Base-by-base conservation (phyloP, 2,888 invertebrate species). In the Pelosia muscerda region DNA sequence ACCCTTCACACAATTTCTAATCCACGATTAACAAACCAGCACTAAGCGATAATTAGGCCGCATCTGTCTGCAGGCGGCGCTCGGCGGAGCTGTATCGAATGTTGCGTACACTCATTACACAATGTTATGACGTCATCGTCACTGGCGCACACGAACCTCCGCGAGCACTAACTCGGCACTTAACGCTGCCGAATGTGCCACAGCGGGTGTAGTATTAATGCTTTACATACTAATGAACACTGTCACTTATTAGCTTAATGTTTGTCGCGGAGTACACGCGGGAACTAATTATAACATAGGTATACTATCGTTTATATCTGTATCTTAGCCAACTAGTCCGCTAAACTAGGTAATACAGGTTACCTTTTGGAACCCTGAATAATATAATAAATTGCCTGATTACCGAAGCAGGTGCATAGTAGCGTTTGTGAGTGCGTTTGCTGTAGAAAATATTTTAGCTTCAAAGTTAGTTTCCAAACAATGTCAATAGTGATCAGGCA, bases 31-130 rank as follows among this genome's bases (percentile, higher is more conserved):
- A 5, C 42, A 19, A 42, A 42, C 42, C 49, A 55, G 25, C 26
- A 25, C 5, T 15, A 55, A 25, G 55, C 26, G 15, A 15, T 55
- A 25, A 55, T 49, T 25, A 15, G 25, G 15, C 15, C 25, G 13
- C 55, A 55, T 3, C 55, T 4, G 13, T n/a, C 55, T 19, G 42
- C 13, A 9, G 54, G 23, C 2, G n/a, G 23, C 22, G 22, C 59
- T 59, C 61, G 62, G 25, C 2, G 34, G 54, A 22, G 19, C 26
- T 26, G 57, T 53, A 57, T 53, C 31, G 63, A 53, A 56, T 55
- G 63, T 63, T 69, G 25, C 28, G 49, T 69, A 73, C 68, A 71
- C 65, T 67, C 69, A 75, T 68, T 22, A 58, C 54, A 65, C 9
- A 49, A 42, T 68, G 63, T 71, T 76, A 68, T 70, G 64, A 66